A percentile compares a stretch with the other conserved stretches of the same genome.
Evolutionary conservation across 2,888 invertebrate species (phyloP).

Genomic region (Andrena praecox): DNA sequence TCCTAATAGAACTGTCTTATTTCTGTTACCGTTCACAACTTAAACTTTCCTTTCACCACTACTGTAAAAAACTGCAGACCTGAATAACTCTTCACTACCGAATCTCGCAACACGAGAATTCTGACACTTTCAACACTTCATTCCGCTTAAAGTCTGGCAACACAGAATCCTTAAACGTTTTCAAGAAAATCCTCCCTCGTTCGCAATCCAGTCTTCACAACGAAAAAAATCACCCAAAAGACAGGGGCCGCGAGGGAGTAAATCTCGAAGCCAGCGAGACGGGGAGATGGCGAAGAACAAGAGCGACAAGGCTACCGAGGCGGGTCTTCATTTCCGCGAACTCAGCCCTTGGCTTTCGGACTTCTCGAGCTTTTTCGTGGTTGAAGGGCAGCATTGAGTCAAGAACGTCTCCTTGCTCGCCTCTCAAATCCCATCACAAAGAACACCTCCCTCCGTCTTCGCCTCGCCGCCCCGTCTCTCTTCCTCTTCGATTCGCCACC

Average conservation of each 20-base stretch:
- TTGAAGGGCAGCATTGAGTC: slow-evolving; percentile 79
- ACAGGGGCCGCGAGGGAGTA: not conserved
- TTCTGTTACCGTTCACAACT: no score
- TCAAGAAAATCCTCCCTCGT: not conserved
- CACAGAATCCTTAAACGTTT: no score
- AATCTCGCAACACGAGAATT: no score
- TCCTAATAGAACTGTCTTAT: no score
- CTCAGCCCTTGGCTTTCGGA: slow-evolving; percentile 77
- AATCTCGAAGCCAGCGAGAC: slow-evolving; percentile 19
- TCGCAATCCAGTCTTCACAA: not conserved
- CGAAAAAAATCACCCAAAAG: not conserved
- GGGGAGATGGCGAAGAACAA: slow-evolving; percentile 48
- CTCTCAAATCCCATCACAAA: slow-evolving; percentile 79
- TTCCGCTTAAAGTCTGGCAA: no score
- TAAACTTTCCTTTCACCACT: no score
- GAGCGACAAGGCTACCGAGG: slow-evolving; percentile 65
- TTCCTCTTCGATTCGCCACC: not conserved
- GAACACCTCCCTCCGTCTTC: slow-evolving; percentile 70
- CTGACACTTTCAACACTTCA: no score
- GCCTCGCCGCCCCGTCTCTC: slow-evolving; percentile 33
- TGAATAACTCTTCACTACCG: no score
- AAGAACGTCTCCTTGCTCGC: slow-evolving; percentile 76
- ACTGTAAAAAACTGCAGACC: no score
- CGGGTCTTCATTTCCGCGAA: slow-evolving; percentile 78
- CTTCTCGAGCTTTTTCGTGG: slow-evolving; percentile 78